Evolutionary conservation across 2,797 vertebrate species (phyloP).

Genomic region (Hypotaenidia okinawae): DNA sequence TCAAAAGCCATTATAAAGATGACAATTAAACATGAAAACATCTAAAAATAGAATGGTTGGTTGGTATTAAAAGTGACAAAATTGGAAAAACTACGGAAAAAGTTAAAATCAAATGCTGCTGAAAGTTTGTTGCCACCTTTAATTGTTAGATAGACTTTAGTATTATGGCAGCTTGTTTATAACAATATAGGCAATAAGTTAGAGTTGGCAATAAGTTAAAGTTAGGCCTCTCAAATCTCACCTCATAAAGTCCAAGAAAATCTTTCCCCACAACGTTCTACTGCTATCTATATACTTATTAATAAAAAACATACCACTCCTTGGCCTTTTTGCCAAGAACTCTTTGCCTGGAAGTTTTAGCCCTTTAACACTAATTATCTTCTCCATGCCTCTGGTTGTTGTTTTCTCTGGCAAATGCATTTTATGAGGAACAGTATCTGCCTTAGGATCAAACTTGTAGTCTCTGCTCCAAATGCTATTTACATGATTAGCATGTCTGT

Average conservation of each 20-base stretch:
- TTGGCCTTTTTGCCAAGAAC: constrained; percentile 82
- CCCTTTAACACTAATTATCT: constrained; percentile 72
- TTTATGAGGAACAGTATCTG: background rate
- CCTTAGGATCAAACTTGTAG: constrained; percentile 51
- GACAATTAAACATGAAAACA: background rate
- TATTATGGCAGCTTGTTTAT: background rate
- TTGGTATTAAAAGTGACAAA: background rate
- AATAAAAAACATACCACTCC: constrained; percentile 81
- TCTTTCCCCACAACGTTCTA: background rate
- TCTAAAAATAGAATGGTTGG: background rate
- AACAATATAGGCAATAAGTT: background rate
- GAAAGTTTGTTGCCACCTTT: background rate
- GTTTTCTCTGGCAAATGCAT: constrained; percentile 64
- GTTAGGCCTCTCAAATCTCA: background rate
- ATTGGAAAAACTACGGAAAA: background rate
- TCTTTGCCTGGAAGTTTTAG: constrained; percentile 81
- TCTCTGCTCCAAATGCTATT: constrained; percentile 88
- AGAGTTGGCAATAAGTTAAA: background rate
- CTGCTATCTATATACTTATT: background rate
- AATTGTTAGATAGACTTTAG: background rate
- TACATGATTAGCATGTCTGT: background rate
- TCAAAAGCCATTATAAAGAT: background rate
- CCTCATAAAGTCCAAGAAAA: background rate
- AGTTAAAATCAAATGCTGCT: background rate
- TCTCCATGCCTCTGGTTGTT: constrained; percentile 82